phyloP scores from a whole-genome alignment of 2,888 invertebrate species.

The Hedychridium roseum region DNA sequence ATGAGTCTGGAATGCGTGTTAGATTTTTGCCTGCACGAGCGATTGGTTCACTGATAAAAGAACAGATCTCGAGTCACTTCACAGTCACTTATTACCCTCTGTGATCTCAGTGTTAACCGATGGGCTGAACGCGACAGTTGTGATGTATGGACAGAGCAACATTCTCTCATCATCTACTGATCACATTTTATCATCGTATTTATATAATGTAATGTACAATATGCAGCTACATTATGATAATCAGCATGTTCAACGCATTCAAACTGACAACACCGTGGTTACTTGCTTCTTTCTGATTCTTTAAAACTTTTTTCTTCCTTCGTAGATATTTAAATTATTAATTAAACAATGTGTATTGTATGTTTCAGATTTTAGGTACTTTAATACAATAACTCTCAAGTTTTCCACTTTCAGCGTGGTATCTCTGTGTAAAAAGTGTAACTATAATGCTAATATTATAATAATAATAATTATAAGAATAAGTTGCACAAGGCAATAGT shows the following conservation, averaged over 20 bases:
- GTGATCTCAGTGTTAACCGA: constrained; percentile 30
- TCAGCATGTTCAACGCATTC: constrained; percentile 54
- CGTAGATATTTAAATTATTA: constrained; percentile 43
- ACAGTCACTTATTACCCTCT: constrained; percentile 37
- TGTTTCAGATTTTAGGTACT: constrained; percentile 56
- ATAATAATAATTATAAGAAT: constrained; percentile 55
- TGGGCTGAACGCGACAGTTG: constrained; percentile 41
- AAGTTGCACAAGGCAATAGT: constrained; percentile 60
- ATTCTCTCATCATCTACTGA: constrained; percentile 50
- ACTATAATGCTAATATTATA: constrained; percentile 58
- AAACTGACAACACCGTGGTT: constrained; percentile 53
- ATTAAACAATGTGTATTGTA: constrained; percentile 43
- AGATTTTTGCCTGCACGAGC: too few relatives aligned
- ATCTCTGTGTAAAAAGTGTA: constrained; percentile 61
- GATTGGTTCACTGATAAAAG: too few relatives aligned
- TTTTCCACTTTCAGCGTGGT: constrained; percentile 50
- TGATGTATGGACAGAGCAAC: constrained; percentile 52
- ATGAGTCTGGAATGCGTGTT: too few relatives aligned
- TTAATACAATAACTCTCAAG: constrained; percentile 55
- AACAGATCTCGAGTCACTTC: constrained; percentile 43
- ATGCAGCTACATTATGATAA: constrained; percentile 58
- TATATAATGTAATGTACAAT: constrained; percentile 60
- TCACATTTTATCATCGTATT: constrained; percentile 56
- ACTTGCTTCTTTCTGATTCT: constrained; percentile 27
- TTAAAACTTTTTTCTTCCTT: constrained; percentile 24